A percentile compares a stretch with the other conserved stretches of the same genome.
Conservation (phyloP, 2,888 invertebrate species). For the Hermaeophaga mercurialis region DNA sequence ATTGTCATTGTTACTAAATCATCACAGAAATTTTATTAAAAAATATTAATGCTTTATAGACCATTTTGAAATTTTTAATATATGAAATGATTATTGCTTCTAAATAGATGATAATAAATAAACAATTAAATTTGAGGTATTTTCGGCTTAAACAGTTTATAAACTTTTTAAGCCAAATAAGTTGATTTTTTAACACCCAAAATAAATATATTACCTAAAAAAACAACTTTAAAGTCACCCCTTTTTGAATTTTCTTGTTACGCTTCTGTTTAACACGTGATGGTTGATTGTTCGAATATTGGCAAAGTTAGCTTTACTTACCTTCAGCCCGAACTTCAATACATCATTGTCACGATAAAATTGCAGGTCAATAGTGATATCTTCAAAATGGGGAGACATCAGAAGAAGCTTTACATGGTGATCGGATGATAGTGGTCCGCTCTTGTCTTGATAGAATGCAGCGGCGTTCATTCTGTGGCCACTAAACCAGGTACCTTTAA, state of each 20-base stretch:
- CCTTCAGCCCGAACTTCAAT: conserved; percentile 70
- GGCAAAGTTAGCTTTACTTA: conserved; percentile 50
- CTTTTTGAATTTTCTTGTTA: neutral
- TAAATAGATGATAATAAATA: too few species aligned
- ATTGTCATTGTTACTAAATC: too few species aligned
- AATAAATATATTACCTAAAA: too few species aligned
- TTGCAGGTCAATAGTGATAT: conserved; percentile 66
- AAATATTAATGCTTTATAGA: too few species aligned
- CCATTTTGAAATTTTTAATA: too few species aligned
- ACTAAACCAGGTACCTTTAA: conserved; percentile 80
- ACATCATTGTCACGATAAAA: conserved; percentile 72
- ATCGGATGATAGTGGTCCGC: conserved; percentile 66
- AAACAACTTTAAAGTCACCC: too few species aligned
- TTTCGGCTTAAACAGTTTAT: too few species aligned
- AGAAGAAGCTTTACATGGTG: conserved; percentile 69
- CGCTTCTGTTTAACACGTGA: conserved; percentile 39
- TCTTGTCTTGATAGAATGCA: conserved; percentile 77
- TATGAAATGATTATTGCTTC: too few species aligned
- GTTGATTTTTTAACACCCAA: too few species aligned
- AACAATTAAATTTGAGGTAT: too few species aligned
- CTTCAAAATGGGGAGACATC: conserved; percentile 75
- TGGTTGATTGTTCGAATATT: conserved; percentile 42
- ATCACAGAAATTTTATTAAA: too few species aligned
- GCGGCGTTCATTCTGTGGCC: conserved; percentile 72
- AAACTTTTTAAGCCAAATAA: too few species aligned